Evolutionary conservation across 2,888 invertebrate genomes (phyloP).

Genomic region (Philaethria dido): DNA sequence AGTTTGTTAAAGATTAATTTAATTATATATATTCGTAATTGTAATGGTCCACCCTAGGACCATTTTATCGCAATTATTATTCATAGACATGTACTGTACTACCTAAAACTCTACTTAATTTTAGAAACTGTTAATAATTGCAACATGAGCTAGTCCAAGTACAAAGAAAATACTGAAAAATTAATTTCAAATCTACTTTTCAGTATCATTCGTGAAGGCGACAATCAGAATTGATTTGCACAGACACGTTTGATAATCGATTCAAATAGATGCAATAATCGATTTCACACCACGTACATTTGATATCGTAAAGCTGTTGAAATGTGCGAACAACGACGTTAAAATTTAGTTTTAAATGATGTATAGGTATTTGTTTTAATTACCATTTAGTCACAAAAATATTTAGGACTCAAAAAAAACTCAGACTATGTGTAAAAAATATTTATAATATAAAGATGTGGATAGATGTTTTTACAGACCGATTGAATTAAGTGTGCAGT

Average conservation of each 20-base stretch:
- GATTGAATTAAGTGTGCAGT: too few relatives aligned
- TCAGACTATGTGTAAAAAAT: too few relatives aligned
- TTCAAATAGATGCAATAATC: conserved; percentile 51
- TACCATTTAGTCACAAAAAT: background rate
- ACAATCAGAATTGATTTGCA: conserved; percentile 78
- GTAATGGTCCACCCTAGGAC: too few relatives aligned
- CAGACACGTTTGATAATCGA: conserved; percentile 77
- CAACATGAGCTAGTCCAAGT: background rate
- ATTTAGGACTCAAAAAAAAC: too few relatives aligned
- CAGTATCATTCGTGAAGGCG: conserved; percentile 64
- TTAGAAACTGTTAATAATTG: background rate
- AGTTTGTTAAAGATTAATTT: too few relatives aligned
- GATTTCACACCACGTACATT: conserved; percentile 42
- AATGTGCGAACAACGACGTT: conserved; percentile 31
- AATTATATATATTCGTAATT: too few relatives aligned
- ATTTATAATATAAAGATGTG: too few relatives aligned
- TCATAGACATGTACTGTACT: too few relatives aligned
- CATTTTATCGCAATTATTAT: too few relatives aligned
- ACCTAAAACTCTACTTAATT: background rate
- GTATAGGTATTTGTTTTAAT: conserved; percentile 2
- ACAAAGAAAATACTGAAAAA: conserved; percentile 14
- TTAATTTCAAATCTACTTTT: conserved; percentile 13
- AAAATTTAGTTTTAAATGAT: background rate
- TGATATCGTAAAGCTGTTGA: conserved; percentile 48
- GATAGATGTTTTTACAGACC: too few relatives aligned